These are phyloP conservation scores for Dipodomys stephensi DNA, from an alignment of 2,113 vertebrate species.

Conservation along the genomic window DNA sequence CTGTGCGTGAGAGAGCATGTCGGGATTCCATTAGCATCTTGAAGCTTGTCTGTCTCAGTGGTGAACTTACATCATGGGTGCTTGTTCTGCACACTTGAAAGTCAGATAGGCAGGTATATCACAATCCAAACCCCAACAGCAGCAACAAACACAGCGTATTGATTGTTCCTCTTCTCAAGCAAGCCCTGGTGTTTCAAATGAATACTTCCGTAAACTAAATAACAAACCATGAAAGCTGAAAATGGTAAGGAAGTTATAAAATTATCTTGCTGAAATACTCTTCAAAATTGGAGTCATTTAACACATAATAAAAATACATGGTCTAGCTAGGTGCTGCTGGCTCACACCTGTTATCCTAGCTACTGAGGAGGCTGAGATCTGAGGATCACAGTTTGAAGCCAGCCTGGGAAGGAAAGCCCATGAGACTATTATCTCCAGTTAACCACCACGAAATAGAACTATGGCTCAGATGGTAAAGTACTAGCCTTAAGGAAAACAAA, in stretches of 20 bases:
- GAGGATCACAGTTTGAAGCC: too few species aligned
- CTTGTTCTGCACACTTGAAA: neutral
- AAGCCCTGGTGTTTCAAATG: neutral
- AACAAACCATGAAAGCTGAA: conserved; percentile 34
- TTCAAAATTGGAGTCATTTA: neutral
- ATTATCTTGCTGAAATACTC: neutral
- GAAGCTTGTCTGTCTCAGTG: neutral
- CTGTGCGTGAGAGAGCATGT: neutral
- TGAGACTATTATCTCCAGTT: too few species aligned
- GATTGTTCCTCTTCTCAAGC: neutral
- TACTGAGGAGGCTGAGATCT: too few species aligned
- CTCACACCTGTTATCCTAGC: too few species aligned
- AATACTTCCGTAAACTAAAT: neutral
- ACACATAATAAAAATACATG: neutral
- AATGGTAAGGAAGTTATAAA: neutral
- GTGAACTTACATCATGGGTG: neutral
- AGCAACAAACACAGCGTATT: neutral
- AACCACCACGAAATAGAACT: too few species aligned
- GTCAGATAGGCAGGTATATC: neutral
- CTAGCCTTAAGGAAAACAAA: too few species aligned
- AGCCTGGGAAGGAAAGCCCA: too few species aligned
- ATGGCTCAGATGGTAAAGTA: too few species aligned
- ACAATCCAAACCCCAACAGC: neutral
- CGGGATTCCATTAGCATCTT: neutral
- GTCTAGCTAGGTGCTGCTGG: too few species aligned